phyloP scores from a whole-genome alignment of 1,140 invertebrate species.

The Phymastichus coffea region DNA sequence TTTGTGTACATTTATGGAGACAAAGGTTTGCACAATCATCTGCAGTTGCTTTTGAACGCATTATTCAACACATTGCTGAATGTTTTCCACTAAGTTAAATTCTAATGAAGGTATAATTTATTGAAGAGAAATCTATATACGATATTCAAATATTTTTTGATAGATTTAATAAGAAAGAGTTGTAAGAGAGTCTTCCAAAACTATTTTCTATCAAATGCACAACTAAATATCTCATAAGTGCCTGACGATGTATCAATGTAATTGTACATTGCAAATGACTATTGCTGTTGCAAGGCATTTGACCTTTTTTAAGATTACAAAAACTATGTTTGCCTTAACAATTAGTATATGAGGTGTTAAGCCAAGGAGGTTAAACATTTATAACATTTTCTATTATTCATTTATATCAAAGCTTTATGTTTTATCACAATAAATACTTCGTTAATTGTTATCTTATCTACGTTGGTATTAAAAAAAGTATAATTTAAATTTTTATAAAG shows the following conservation, averaged over 20 bases:
- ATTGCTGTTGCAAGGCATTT: conserved; percentile 29
- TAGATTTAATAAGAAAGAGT: conserved; percentile 22
- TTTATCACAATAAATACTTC: conserved; percentile 10
- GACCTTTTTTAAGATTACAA: conserved; percentile 20
- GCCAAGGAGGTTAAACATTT: conserved; percentile 12
- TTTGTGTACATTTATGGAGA: conserved; percentile 51
- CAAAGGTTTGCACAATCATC: conserved; percentile 48
- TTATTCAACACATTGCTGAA: conserved; percentile 54
- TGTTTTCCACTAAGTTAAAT: conserved; percentile 47
- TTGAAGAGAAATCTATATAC: conserved; percentile 22
- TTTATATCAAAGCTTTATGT: conserved; percentile 1
- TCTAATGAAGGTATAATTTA: conserved; percentile 15
- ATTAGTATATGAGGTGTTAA: neutral
- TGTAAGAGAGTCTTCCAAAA: conserved; percentile 30
- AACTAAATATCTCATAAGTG: conserved; percentile 29
- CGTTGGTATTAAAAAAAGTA: conserved; percentile 17
- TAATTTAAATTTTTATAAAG: conserved; percentile 13
- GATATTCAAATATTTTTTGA: conserved; percentile 23
- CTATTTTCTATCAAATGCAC: conserved; percentile 26
- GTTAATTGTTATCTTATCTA: conserved; percentile 23
- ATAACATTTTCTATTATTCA: conserved; percentile 11
- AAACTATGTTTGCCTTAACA: neutral
- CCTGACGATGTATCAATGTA: conserved; percentile 21
- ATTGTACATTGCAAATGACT: conserved; percentile 18
- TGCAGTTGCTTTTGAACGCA: conserved; percentile 50